A percentile compares a stretch with the other conserved stretches of the same genome.
Conservation (phyloP, 2,113 vertebrate species). For the Paracanthobrama guichenoti region DNA sequence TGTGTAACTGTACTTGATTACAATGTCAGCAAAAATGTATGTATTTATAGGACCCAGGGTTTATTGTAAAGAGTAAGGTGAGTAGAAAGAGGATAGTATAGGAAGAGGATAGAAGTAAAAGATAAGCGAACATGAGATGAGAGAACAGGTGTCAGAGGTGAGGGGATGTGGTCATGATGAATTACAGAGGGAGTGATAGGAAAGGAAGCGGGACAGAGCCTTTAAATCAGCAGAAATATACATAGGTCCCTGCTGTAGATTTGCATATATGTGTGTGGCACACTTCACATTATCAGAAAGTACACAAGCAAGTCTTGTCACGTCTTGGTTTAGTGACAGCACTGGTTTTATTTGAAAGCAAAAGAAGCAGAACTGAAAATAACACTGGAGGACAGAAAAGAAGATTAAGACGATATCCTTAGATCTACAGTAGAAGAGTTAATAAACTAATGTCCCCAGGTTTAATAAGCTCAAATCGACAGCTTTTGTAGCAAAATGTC, state of each 20-base stretch:
- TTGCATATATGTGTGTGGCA: background rate
- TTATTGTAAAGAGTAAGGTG: background rate
- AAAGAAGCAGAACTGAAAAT: background rate
- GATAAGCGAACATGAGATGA: slow-evolving; percentile 8
- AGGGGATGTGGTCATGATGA: slow-evolving; percentile 9
- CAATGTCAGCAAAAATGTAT: slow-evolving; percentile 44
- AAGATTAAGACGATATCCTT: background rate
- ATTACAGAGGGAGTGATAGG: background rate
- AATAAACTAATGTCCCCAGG: background rate
- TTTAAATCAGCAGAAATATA: slow-evolving; percentile 59
- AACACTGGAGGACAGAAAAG: background rate
- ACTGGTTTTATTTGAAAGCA: background rate
- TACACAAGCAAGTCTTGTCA: slow-evolving; percentile 54
- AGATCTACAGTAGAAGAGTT: background rate
- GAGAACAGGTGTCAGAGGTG: background rate
- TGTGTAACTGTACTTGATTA: background rate
- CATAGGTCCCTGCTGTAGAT: background rate
- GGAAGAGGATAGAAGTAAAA: background rate
- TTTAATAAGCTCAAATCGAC: background rate
- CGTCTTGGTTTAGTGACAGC: slow-evolving; percentile 56
- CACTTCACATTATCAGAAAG: slow-evolving; percentile 59
- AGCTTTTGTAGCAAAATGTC: too few relatives aligned
- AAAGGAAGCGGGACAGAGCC: background rate
- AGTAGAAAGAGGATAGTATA: background rate
- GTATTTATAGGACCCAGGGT: slow-evolving; percentile 32